phyloP scores from a whole-genome alignment of 2,797 vertebrate species.

The Enteromius unitaeniatus region DNA sequence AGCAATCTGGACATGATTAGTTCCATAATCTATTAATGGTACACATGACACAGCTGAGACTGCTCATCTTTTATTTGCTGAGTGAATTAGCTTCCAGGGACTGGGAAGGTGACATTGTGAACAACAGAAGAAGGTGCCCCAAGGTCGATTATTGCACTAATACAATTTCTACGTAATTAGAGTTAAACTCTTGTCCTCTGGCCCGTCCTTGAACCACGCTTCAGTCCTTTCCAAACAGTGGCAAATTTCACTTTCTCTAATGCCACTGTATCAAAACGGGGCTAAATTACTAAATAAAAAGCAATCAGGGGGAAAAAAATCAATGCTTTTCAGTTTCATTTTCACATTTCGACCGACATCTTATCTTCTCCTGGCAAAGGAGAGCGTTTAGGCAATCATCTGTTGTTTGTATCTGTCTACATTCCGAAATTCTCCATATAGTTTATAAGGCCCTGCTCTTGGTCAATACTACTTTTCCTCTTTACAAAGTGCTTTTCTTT shows the following conservation, averaged over 20 bases:
- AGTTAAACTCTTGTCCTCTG: conserved; percentile 35
- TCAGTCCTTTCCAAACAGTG: conserved; percentile 29
- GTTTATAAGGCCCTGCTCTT: conserved; percentile 47
- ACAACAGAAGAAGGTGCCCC: conserved; percentile 21
- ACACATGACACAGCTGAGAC: conserved; percentile 27
- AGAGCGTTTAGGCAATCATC: conserved; percentile 38
- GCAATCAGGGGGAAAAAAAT: conserved; percentile 55
- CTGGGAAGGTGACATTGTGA: conserved; percentile 42
- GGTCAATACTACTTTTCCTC: conserved; percentile 57
- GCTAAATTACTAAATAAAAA: no score
- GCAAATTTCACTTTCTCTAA: neutral
- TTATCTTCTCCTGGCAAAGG: conserved; percentile 42
- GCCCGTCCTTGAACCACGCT: conserved; percentile 43
- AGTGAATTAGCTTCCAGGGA: conserved; percentile 33
- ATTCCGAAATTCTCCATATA: conserved; percentile 47
- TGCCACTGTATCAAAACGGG: conserved; percentile 16
- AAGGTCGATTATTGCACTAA: conserved; percentile 60
- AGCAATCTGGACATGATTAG: neutral
- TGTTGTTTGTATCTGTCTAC: conserved; percentile 53
- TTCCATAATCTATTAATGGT: conserved; percentile 37
- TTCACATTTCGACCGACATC: no score
- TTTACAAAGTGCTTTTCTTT: conserved; percentile 51
- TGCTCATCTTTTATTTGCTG: conserved; percentile 37
- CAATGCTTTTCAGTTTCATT: conserved; percentile 54
- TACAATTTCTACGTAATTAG: conserved; percentile 51